Evolutionary conservation across 2,888 invertebrate species (phyloP).

Genomic region (Odontocerum albicorne): DNA sequence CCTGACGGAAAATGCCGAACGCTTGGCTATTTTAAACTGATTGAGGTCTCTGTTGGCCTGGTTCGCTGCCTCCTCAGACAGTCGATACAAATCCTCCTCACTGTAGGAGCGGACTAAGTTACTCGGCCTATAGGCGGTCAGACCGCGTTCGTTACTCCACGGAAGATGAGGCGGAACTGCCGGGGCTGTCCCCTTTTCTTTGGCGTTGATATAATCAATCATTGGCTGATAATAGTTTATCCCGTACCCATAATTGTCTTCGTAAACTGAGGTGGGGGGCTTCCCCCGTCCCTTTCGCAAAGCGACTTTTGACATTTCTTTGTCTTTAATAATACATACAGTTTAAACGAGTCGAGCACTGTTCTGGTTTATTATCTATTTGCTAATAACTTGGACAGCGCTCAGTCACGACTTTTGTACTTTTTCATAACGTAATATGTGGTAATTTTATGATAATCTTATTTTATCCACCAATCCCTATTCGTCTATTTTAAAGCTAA

Average conservation of each 20-base stretch:
- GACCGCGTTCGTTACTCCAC: constrained; percentile 70
- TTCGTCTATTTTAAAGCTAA: constrained; percentile 13
- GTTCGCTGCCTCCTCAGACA: constrained; percentile 67
- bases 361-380: constrained; percentile 46
- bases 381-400: constrained; percentile 43
- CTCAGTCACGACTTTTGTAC: constrained; percentile 49
- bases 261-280: constrained; percentile 70
- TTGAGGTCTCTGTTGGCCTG: constrained; percentile 69
- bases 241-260: constrained; percentile 81
- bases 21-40: constrained; percentile 60
- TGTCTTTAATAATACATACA: constrained; percentile 3
- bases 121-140: constrained; percentile 67
- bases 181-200: constrained; percentile 52
- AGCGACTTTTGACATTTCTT: constrained; percentile 16
- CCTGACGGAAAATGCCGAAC: constrained; percentile 63
- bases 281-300: constrained; percentile 52
- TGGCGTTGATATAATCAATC: constrained; percentile 80
- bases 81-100: constrained; percentile 64
- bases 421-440: constrained; percentile 46
- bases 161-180: constrained; percentile 68
- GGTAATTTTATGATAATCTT: constrained; percentile 46
- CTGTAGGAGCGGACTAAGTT: constrained; percentile 67
- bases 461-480: constrained; percentile 13
- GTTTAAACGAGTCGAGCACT: constrained; percentile 38
- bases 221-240: constrained; percentile 86